These are phyloP conservation scores for Linnaemya vulpina DNA, from an alignment of 2,888 invertebrate genomes.

Conservation along the genomic window DNA sequence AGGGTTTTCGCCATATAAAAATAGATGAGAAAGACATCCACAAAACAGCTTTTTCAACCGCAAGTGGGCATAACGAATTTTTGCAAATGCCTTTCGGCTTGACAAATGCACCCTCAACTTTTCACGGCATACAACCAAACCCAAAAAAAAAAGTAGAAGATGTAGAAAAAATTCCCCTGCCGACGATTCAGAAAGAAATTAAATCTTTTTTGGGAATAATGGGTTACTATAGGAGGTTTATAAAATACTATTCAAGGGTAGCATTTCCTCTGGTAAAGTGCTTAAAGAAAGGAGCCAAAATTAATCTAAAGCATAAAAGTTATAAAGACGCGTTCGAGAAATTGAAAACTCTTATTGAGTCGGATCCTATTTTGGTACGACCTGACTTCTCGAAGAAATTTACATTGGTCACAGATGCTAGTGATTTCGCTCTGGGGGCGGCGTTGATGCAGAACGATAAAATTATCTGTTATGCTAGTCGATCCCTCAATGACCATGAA, in stretches of 20 bases:
- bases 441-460: too few species aligned
- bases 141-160: slow-evolving; percentile 35
- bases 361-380: slow-evolving; percentile 42
- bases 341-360: slow-evolving; percentile 17
- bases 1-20: too few species aligned
- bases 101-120: slow-evolving; percentile 41
- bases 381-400: slow-evolving; percentile 52
- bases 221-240: too few species aligned
- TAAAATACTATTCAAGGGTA: too few species aligned
- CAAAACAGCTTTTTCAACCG: too few species aligned
- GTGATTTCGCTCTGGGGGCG: too few species aligned
- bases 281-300: slow-evolving; percentile 22
- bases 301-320: slow-evolving; percentile 30
- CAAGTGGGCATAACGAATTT: too few species aligned
- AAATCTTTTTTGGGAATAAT: too few species aligned
- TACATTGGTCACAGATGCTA: too few species aligned
- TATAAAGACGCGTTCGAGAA: slow-evolving; percentile 8
- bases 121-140: slow-evolving; percentile 39
- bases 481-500: slow-evolving; percentile 61
- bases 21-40: too few species aligned
- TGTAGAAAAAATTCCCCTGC: slow-evolving; percentile 22
- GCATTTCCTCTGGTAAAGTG: too few species aligned
- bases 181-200: slow-evolving; percentile 25
- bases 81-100: slow-evolving; percentile 42
- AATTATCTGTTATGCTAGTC: too few species aligned